Evolutionary conservation across 2,113 vertebrate species (phyloP), one percentile per base, ranked within the genome.

Genomic region (Brachyhypopomus gauderio): DNA sequence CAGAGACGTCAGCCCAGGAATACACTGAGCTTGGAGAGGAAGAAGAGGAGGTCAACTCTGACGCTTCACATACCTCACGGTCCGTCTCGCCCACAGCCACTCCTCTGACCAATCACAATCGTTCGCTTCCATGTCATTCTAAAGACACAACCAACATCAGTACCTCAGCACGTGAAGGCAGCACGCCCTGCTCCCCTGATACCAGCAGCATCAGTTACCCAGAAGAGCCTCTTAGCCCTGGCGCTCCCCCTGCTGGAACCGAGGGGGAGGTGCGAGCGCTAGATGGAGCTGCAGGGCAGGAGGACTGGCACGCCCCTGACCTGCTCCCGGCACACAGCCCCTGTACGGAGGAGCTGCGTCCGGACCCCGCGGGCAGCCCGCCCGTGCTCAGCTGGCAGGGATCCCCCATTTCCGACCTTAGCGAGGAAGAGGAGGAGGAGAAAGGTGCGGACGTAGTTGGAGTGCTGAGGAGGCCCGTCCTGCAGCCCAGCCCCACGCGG

Each of bases 361-460:
- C 92, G 83, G 91, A 92, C 79, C 90, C 90, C 38, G 75, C 89
- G 8, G 90, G 91, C 80, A 94, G 93, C 20, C 93, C 93, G 8
- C 93, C 93, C 20, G 92, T 93, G 38, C 91, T 94, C 64, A 94
- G 93, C 88, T 93, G 93, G 92, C 93, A 94, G 82, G 93, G 93
- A 56, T 94, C 93, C 34, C 92, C 93, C 0, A 90, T 91, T 2
- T 93, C 93, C 0, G 84, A 80, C 52, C 64, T 92, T 36, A 89
- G 87, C 45, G 93, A 93, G 34, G 93, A 93, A 3, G 92, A 85
- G 27, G 85, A 89, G 27, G 85, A 93, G 41, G 90, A 90, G 0
- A 91, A 92, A 75, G 77, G 91, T 0, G 89, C 88, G 48, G 90
- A 91, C 55, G 59, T 84, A 52, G 67, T 56, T 36, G 88, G 90